Evolutionary conservation across 2,797 vertebrate genomes (phyloP).

Genomic region (Rhinichthys osculus): DNA sequence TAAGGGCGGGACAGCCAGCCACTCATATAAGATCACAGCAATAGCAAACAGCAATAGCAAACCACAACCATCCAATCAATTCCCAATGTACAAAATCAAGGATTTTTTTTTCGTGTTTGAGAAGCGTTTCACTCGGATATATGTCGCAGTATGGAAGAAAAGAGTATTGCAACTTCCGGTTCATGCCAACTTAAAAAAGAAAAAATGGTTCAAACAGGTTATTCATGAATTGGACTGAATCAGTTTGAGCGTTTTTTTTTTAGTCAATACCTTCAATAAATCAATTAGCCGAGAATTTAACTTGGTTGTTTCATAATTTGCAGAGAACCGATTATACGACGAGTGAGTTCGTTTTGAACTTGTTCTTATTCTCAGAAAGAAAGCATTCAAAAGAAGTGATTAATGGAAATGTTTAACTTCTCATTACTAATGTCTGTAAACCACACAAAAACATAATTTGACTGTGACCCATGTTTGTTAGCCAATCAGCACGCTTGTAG

Average conservation of each 20-base stretch:
- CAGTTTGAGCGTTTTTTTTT: background rate
- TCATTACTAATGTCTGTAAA: background rate
- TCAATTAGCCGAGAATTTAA: background rate
- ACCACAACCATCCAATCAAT: no score
- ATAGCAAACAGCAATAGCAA: no score
- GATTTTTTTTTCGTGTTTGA: no score
- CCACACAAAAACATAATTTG: background rate
- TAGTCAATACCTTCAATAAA: background rate
- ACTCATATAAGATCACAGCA: no score
- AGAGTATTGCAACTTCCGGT: background rate
- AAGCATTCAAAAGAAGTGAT: background rate
- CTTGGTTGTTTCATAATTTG: background rate
- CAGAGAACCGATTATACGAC: background rate
- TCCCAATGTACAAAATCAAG: no score
- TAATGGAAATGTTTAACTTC: background rate
- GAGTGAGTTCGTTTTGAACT: background rate
- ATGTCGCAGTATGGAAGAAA: no score
- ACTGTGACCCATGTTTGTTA: background rate
- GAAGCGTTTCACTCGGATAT: no score
- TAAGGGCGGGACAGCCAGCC: no score
- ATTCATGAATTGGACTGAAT: background rate
- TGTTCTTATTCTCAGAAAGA: background rate
- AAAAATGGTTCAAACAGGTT: background rate
- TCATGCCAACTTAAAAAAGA: background rate
- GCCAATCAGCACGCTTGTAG: background rate